Conservation (phyloP, 1,140 invertebrate genomes). For the Lucilia cuprina region DNA sequence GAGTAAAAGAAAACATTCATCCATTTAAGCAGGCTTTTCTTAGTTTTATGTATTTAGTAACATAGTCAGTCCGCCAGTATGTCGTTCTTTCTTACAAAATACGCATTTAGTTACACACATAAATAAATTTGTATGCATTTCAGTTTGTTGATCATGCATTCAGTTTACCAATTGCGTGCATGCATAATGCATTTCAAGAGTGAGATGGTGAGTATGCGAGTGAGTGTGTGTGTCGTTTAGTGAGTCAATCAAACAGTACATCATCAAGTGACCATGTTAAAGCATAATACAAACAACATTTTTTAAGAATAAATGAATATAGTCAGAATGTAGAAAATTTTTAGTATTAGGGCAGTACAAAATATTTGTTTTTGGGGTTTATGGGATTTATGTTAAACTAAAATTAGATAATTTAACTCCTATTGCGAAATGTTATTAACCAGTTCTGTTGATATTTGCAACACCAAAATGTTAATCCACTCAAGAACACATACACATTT, state of each 20-base stretch:
- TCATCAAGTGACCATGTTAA: slow-evolving; percentile 2
- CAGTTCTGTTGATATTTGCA: no score
- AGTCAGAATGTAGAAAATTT: neutral
- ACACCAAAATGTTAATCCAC: no score
- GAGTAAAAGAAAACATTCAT: no score
- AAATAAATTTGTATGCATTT: neutral
- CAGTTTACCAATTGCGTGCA: neutral
- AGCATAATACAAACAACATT: neutral
- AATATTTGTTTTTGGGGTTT: no score
- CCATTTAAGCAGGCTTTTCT: no score
- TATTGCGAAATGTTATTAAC: no score
- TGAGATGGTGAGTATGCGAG: no score
- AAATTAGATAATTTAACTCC: no score
- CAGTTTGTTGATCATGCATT: neutral
- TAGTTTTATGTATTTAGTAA: no score
- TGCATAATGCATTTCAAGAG: neutral
- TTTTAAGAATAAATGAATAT: neutral
- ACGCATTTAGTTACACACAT: neutral
- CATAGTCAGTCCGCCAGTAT: no score
- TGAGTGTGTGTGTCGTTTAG: neutral
- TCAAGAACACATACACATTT: no score
- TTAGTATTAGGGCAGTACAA: neutral
- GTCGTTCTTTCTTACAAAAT: neutral
- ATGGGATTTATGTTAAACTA: no score
- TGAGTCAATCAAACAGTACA: neutral